These are phyloP conservation scores for Acarapis woodi DNA, from an alignment of 1,140 invertebrate species.

Conservation along the genomic window DNA sequence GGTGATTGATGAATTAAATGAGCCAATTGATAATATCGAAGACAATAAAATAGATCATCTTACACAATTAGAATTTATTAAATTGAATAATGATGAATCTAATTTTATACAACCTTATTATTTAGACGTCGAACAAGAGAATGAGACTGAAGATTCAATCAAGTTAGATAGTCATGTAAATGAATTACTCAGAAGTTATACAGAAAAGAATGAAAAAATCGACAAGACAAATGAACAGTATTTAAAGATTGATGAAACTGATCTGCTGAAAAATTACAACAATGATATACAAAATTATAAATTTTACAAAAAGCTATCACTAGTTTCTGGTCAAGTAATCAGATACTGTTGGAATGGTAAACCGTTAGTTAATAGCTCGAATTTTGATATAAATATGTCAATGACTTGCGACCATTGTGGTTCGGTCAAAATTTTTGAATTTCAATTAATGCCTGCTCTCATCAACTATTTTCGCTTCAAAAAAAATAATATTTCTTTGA, in stretches of 20 bases:
- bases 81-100: neutral
- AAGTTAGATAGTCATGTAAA: no score
- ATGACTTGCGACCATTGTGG: slow-evolving; percentile 4
- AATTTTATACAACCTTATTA: slow-evolving; percentile 4
- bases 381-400: no score
- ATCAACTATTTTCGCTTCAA: no score
- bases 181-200: neutral
- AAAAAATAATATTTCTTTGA: no score
- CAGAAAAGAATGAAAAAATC: slow-evolving; percentile 3
- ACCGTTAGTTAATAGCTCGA: neutral
- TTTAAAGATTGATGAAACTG: slow-evolving; percentile 5
- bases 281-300: slow-evolving; percentile 5
- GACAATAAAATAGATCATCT: no score
- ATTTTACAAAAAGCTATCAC: slow-evolving; percentile 7
- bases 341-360: slow-evolving; percentile 5
- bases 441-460: slow-evolving; percentile 8
- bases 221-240: neutral
- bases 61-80: no score
- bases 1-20: no score
- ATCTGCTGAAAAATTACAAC: neutral
- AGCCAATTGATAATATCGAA: no score
- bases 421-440: slow-evolving; percentile 2
- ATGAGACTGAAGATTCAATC: neutral
- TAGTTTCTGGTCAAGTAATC: slow-evolving; percentile 6
- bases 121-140: slow-evolving; percentile 1